These are phyloP conservation scores for Zygaena filipendulae DNA, from an alignment of 2,888 invertebrate genomes.

Conservation along the genomic window DNA sequence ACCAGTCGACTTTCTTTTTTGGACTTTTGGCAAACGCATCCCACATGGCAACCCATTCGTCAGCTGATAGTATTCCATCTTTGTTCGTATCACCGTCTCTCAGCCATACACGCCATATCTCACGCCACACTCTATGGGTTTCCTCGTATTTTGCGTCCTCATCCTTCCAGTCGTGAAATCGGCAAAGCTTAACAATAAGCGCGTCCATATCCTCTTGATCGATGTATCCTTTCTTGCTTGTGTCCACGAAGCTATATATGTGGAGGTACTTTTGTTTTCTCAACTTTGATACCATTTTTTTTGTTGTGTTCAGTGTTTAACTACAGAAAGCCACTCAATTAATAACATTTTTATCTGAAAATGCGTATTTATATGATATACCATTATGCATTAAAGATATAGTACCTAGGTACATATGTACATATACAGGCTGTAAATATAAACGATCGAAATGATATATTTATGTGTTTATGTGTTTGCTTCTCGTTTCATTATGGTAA, in stretches of 20 bases:
- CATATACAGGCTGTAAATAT: too few species aligned
- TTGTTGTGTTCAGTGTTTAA: too few species aligned
- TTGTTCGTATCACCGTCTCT: conserved; percentile 79
- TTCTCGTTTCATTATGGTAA: too few species aligned
- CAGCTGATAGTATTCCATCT: conserved; percentile 81
- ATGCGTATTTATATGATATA: too few species aligned
- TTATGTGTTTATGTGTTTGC: too few species aligned
- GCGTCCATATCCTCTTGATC: conserved; percentile 80
- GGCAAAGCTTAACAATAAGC: conserved; percentile 1
- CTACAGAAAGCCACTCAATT: too few species aligned
- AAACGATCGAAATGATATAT: too few species aligned
- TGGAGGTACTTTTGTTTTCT: conserved; percentile 81
- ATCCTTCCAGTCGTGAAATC: conserved; percentile 3
- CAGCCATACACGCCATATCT: conserved; percentile 81
- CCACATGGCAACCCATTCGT: conserved; percentile 87
- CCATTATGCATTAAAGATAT: too few species aligned
- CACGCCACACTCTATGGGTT: conserved; percentile 75
- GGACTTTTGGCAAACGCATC: conserved; percentile 77
- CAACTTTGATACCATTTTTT: conserved; percentile 76
- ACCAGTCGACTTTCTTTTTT: conserved; percentile 79
- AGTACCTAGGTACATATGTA: too few species aligned
- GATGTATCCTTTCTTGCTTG: conserved; percentile 83
- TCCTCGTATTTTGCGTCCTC: conserved; percentile 70
- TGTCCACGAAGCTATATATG: conserved; percentile 83
- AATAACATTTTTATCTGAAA: too few species aligned